These are phyloP conservation scores for Phallusia fumigata DNA, from an alignment of 23 tunicate genomes.

Conservation along the genomic window DNA sequence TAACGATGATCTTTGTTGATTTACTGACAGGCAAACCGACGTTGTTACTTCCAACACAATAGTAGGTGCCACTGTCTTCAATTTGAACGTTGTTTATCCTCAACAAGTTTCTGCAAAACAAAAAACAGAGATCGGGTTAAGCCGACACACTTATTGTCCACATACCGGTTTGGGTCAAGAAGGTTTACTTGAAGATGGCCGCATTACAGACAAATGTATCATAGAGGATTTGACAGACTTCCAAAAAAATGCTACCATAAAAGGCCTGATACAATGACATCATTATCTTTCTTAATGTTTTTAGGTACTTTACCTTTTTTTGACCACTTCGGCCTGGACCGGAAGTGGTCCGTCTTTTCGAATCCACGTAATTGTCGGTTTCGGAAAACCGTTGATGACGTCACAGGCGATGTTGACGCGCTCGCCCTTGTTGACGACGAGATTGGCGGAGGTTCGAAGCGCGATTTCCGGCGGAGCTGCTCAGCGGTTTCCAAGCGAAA, in stretches of 20 bases:
- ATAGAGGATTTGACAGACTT: too few species aligned
- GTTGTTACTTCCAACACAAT: constrained; percentile 57
- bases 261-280: too few species aligned
- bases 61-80: constrained; percentile 47
- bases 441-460: neutral
- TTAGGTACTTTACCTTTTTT: neutral
- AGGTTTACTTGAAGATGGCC: too few species aligned
- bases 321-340: neutral
- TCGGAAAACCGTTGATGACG: constrained; percentile 24
- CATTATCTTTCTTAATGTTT: too few species aligned
- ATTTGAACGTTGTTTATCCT: neutral
- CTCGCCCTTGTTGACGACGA: constrained; percentile 53
- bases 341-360: constrained; percentile 18
- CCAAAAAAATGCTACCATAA: too few species aligned
- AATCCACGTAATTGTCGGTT: constrained; percentile 27
- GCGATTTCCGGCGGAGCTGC: constrained; percentile 37
- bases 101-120: constrained; percentile 11
- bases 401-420: constrained; percentile 19
- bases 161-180: too few species aligned
- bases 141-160: neutral
- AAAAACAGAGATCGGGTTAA: neutral
- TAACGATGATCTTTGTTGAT: constrained; percentile 29
- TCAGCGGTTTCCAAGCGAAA: neutral
- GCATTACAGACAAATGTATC: too few species aligned
- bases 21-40: constrained; percentile 38